Evolutionary conservation across 2,113 vertebrate species (phyloP).

Genomic region (Ictalurus punctatus): DNA sequence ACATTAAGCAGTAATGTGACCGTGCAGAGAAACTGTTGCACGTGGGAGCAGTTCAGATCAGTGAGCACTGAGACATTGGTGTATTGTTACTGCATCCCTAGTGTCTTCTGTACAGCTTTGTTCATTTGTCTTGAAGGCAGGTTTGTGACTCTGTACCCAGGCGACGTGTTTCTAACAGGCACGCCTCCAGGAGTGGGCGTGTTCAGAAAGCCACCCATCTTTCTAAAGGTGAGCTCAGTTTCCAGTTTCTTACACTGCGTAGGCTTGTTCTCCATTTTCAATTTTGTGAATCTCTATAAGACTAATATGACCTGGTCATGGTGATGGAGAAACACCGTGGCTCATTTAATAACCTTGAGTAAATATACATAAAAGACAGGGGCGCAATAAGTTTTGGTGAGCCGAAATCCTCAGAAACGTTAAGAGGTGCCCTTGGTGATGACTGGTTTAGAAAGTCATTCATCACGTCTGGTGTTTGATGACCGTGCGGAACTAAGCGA

Average conservation of each 20-base stretch:
- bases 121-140: constrained; percentile 64
- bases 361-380: too few relatives aligned
- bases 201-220: constrained; percentile 85
- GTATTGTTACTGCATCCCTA: not conserved
- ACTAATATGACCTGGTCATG: not conserved
- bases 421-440: too few relatives aligned
- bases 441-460: too few relatives aligned
- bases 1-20: not conserved
- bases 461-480: too few relatives aligned
- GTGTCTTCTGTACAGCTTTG: not conserved
- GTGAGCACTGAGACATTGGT: not conserved
- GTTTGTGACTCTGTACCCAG: constrained; percentile 85
- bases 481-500: too few relatives aligned
- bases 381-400: too few relatives aligned
- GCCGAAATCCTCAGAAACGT: too few relatives aligned
- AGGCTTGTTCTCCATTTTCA: constrained; percentile 1
- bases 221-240: constrained; percentile 79
- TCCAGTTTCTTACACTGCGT: not conserved
- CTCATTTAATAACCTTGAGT: not conserved
- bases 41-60: not conserved
- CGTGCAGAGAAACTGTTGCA: not conserved
- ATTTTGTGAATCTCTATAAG: not conserved
- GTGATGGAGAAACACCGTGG: not conserved
- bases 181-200: constrained; percentile 90
- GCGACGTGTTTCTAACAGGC: constrained; percentile 89